Percentiles rank a stretch among this genome's conserved stretches.
phyloP scores from a whole-genome alignment of 2,888 invertebrate species.

The Synergus itoensis region DNA sequence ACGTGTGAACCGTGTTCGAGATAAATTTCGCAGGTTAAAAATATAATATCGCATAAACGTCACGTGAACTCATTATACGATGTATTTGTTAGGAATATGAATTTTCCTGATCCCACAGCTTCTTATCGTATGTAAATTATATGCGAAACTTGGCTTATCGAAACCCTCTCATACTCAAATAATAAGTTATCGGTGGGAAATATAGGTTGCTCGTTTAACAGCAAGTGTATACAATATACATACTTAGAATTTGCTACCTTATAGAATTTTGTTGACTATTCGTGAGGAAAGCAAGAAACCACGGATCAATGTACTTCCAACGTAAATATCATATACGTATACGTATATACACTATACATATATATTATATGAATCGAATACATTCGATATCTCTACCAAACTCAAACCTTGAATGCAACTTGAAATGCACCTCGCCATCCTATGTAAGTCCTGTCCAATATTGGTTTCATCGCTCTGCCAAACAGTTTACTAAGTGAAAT shows the following conservation, averaged over 20 bases:
- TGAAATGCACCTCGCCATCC: not conserved
- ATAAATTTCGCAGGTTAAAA: not conserved
- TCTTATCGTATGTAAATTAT: slow-evolving; percentile 28
- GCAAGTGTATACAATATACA: not conserved
- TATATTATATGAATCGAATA: not conserved
- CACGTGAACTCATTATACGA: not conserved
- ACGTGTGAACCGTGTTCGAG: slow-evolving; percentile 3
- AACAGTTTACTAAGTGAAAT: not conserved
- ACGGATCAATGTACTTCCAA: not conserved
- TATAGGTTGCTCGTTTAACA: not conserved
- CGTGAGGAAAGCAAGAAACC: not conserved
- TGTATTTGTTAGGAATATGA: slow-evolving; percentile 26
- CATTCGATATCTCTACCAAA: not conserved
- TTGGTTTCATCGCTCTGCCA: not conserved
- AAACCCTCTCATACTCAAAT: not conserved
- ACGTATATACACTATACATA: not conserved
- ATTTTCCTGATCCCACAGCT: slow-evolving; percentile 23
- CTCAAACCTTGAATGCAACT: not conserved
- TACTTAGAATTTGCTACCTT: not conserved
- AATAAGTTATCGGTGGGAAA: not conserved
- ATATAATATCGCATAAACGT: slow-evolving; percentile 1
- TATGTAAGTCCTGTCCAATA: not conserved
- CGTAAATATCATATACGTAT: too few species aligned
- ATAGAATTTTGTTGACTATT: not conserved
- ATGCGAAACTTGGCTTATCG: slow-evolving; percentile 22